Conservation (phyloP, 2,888 invertebrate species). For the Periphyllus acericola region DNA sequence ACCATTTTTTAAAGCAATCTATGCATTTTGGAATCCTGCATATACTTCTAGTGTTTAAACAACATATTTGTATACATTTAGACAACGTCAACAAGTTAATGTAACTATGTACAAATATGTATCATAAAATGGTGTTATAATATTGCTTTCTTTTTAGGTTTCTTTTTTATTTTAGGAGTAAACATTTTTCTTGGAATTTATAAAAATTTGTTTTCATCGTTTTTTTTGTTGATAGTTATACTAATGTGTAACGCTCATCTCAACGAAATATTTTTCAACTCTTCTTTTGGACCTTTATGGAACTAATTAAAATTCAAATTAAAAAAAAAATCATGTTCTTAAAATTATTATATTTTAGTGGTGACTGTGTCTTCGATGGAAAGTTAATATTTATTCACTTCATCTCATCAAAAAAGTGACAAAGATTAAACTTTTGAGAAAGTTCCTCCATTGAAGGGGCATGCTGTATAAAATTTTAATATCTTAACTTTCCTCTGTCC, state of each 20-base stretch:
- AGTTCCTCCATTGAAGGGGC: conserved; percentile 41
- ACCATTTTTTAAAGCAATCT: too few species aligned
- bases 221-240: not conserved
- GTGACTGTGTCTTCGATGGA: not conserved
- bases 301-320: conserved; percentile 23
- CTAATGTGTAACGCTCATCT: not conserved
- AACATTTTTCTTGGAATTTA: not conserved
- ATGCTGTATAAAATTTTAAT: conserved; percentile 52
- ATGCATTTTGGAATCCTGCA: too few species aligned
- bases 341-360: conserved; percentile 15
- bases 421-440: conserved; percentile 51
- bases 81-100: too few species aligned
- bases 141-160: not conserved
- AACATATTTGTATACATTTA: not conserved
- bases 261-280: not conserved
- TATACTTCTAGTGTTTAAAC: too few species aligned
- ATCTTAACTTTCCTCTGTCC: conserved; percentile 28
- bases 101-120: too few species aligned
- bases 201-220: not conserved
- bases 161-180: not conserved
- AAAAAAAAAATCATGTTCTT: conserved; percentile 12
- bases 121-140: not conserved
- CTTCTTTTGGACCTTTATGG: not conserved
- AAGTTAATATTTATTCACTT: conserved; percentile 39
- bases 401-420: conserved; percentile 17